Base-by-base conservation (phyloP, 2,888 invertebrate genomes). In the Laspeyria flexula region DNA sequence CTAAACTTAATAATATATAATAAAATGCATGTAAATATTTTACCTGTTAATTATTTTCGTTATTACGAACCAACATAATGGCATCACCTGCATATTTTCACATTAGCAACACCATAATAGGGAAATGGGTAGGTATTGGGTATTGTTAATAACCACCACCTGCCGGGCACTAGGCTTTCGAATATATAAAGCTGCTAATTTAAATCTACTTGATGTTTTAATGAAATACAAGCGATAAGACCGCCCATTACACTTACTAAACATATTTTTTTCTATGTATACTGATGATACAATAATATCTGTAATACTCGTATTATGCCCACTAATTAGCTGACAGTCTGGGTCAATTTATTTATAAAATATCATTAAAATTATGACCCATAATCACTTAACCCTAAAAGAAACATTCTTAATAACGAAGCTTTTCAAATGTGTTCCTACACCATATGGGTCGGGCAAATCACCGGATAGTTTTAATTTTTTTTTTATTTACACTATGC, bases 401-500 rank as follows among this genome's bases (percentile, higher is more conserved):
- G 25, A 25, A 25, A 7, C 25, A 7, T 7, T 7, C 7, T 3
- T 7, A 25, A 4, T 7, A 25, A 25, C 25, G 4, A 25, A 7
- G 7, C n/a, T n/a, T n/a, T n/a, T n/a, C n/a, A n/a, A 7, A 25
- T 6, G 25, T 6, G 25, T 25, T 25, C 7, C 25, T 18, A 7
- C 25, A 7, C 25, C 25, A 6, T 25, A 25, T 25, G 25, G 25
- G 25, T 25, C 7, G 3, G 3, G 13, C 25, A 44, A 30, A 46
- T 21, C 25, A 44, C 29, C n/a, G 11, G 29, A 16, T 45, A 41
- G n/a, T 16, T 44, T 41, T 23, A n/a, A 44, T 40, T 23, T 31
- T 42, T 43, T 42, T 53, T 47, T 53, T 39, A 29, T 34, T 48
- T 48, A 43, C 43, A 33, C 49, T 34, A 33, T 29, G 5, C 25